phyloP scores from a whole-genome alignment of 2,888 invertebrate species.

The Euzophera pinguis region DNA sequence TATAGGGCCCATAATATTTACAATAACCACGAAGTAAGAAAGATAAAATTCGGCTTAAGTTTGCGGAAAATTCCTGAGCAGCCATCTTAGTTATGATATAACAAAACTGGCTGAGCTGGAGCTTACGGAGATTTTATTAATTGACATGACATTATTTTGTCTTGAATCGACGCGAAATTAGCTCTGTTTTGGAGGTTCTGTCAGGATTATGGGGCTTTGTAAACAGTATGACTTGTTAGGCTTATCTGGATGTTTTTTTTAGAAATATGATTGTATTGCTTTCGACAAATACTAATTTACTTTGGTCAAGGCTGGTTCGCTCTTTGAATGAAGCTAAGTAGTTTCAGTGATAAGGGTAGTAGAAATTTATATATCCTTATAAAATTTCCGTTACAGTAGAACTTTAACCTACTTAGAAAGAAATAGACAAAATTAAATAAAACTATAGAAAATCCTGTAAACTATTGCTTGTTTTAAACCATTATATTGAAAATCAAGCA shows the following conservation, averaged over 20 bases:
- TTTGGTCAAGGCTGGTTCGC: no score
- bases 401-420: no score
- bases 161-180: slow-evolving; percentile 8
- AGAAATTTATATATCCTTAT: no score
- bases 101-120: slow-evolving; percentile 50
- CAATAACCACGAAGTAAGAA: not conserved
- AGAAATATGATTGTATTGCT: no score
- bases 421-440: no score
- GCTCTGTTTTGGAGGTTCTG: not conserved
- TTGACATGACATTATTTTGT: slow-evolving; percentile 65
- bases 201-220: not conserved
- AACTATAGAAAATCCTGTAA: no score
- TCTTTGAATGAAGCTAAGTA: no score
- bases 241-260: not conserved
- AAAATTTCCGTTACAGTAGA: no score
- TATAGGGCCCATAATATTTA: not conserved
- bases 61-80: slow-evolving; percentile 27
- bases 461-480: no score
- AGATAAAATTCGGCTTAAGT: slow-evolving; percentile 4
- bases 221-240: not conserved
- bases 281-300: no score
- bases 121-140: slow-evolving; percentile 71
- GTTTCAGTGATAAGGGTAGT: no score
- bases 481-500: no score
- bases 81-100: slow-evolving; percentile 30